Evolutionary conservation across 2,888 invertebrate species (phyloP).

Genomic region (Lithophane ornitopus): DNA sequence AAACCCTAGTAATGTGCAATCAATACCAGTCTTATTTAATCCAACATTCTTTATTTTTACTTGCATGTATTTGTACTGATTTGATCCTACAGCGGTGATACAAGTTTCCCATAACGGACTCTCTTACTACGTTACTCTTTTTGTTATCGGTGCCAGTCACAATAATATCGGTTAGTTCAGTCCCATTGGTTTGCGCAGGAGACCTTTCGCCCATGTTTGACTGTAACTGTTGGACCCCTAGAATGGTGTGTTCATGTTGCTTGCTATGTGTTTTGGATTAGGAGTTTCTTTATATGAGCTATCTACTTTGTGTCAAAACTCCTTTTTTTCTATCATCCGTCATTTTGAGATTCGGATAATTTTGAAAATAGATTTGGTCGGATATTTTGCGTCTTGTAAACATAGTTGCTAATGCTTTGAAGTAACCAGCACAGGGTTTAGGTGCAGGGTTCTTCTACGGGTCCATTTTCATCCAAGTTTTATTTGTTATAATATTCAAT

Average conservation of each 20-base stretch:
- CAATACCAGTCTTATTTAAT: not conserved
- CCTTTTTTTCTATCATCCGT: no score
- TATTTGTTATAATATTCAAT: not conserved
- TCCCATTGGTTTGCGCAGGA: constrained; percentile 39
- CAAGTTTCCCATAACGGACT: no score
- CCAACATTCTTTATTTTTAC: not conserved
- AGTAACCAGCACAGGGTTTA: no score
- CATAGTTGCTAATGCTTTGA: not conserved
- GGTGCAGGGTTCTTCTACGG: no score
- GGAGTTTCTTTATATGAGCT: not conserved
- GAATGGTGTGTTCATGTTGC: not conserved
- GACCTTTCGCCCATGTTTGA: not conserved
- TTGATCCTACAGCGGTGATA: not conserved
- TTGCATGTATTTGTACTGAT: not conserved
- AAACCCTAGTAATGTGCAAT: constrained; percentile 50
- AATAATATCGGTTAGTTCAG: constrained; percentile 14
- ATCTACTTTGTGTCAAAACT: not conserved
- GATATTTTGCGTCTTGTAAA: not conserved
- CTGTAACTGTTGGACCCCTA: not conserved
- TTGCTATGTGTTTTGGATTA: not conserved
- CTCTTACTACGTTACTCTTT: no score
- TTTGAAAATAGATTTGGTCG: not conserved
- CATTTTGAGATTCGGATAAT: not conserved
- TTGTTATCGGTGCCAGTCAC: constrained; percentile 23
- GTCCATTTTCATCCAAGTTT: not conserved